These are phyloP conservation scores for Volucella inanis DNA, from an alignment of 2,888 invertebrate genomes.

Conservation along the genomic window DNA sequence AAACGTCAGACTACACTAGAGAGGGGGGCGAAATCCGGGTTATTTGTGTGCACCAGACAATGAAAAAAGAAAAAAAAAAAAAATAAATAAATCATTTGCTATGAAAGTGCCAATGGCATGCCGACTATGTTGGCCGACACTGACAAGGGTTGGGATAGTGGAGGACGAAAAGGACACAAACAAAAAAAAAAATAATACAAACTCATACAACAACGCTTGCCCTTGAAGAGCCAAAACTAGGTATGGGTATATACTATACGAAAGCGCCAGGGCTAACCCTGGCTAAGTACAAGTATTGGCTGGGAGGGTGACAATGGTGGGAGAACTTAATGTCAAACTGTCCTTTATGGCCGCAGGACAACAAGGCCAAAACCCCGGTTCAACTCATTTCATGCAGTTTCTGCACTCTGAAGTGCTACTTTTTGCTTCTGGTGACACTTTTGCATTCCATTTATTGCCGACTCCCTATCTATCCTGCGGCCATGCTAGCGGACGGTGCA, in stretches of 20 bases:
- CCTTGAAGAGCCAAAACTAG: slow-evolving; percentile 42
- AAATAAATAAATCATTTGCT: slow-evolving; percentile 58
- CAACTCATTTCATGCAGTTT: slow-evolving; percentile 50
- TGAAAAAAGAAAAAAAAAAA: slow-evolving; percentile 2
- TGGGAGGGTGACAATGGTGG: not conserved
- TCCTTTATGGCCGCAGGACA: slow-evolving; percentile 45
- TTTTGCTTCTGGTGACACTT: slow-evolving; percentile 47
- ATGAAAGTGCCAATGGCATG: slow-evolving; percentile 69
- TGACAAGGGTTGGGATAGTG: not conserved
- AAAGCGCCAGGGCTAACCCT: not conserved
- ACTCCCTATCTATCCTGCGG: too few relatives aligned
- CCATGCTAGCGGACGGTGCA: too few relatives aligned
- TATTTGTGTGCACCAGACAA: slow-evolving; percentile 62
- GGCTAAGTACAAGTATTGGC: too few relatives aligned
- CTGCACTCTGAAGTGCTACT: slow-evolving; percentile 56
- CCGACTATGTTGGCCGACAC: slow-evolving; percentile 34
- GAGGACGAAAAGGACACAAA: slow-evolving; percentile 25
- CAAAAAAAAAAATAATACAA: slow-evolving; percentile 35
- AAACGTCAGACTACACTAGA: slow-evolving; percentile 12
- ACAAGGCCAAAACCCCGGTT: slow-evolving; percentile 1
- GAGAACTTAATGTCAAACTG: slow-evolving; percentile 58
- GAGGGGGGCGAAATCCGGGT: slow-evolving; percentile 28
- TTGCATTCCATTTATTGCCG: slow-evolving; percentile 55
- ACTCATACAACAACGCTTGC: slow-evolving; percentile 39
- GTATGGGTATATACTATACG: not conserved